A percentile compares a stretch with the other conserved stretches of the same genome.
Evolutionary conservation across 2,113 vertebrate genomes (phyloP).

Genomic region (Cavia aperea): DNA sequence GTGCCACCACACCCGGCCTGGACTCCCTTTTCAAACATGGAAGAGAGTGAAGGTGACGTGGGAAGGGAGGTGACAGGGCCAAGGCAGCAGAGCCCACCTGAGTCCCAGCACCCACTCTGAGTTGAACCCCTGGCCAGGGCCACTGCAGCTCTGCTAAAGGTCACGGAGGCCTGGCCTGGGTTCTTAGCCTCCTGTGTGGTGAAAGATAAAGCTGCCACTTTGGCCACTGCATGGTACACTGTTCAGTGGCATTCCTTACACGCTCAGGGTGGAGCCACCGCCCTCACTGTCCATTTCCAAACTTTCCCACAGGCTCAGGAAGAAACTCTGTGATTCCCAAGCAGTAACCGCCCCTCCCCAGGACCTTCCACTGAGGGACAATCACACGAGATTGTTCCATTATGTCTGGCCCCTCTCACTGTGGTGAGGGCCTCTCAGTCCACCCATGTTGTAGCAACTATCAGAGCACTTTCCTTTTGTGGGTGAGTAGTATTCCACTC

Average conservation of each 20-base stretch:
- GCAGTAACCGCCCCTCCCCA: neutral
- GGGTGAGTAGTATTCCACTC: neutral
- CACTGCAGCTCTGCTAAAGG: neutral
- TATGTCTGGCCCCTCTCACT: neutral
- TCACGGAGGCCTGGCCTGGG: accelerated
- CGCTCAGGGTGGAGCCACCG: neutral
- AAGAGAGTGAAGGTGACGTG: neutral
- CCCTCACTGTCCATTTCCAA: neutral
- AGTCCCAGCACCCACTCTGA: neutral
- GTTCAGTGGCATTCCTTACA: neutral
- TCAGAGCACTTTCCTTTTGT: neutral
- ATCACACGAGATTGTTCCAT: neutral
- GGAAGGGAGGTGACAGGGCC: neutral
- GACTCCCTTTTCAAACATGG: neutral
- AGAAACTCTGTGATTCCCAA: neutral
- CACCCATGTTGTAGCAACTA: accelerated
- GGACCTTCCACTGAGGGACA: neutral
- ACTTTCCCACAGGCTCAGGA: no score
- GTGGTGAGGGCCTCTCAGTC: neutral
- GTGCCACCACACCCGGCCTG: neutral
- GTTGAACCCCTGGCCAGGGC: neutral
- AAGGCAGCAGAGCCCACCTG: neutral
- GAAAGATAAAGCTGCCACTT: neutral
- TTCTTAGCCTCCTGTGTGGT: neutral
- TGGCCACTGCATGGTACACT: neutral